Conservation (phyloP, 2,888 invertebrate species). For the Cephus spinipes region DNA sequence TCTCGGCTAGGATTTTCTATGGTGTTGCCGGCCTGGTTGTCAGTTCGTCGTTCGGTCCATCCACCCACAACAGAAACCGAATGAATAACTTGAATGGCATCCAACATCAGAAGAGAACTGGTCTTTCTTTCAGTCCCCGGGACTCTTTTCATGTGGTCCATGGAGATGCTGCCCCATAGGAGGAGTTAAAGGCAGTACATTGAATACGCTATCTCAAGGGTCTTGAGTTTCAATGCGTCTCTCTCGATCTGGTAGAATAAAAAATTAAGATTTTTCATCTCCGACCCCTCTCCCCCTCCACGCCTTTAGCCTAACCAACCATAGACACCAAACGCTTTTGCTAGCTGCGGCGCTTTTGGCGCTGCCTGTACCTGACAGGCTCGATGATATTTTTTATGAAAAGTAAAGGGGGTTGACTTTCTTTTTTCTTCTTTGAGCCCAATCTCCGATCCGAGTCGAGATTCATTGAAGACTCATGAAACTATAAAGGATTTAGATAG, state of each 20-base stretch:
- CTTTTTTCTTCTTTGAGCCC: background rate
- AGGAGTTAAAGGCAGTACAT: conserved; percentile 19
- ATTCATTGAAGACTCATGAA: too few relatives aligned
- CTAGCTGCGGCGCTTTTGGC: too few relatives aligned
- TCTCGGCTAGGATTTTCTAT: conserved; percentile 28
- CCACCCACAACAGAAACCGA: conserved; percentile 28
- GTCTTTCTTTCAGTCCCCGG: conserved; percentile 30
- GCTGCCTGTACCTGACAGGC: background rate
- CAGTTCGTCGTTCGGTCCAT: conserved; percentile 13
- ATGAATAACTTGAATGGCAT: conserved; percentile 45
- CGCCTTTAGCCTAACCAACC: too few relatives aligned
- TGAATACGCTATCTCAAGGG: conserved; percentile 50
- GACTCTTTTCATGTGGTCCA: conserved; percentile 14
- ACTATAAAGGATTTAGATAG: background rate
- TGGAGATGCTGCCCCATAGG: conserved; percentile 21
- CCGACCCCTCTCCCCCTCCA: too few relatives aligned
- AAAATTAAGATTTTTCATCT: conserved; percentile 19
- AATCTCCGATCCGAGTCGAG: background rate
- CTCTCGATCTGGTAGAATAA: conserved; percentile 18
- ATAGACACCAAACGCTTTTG: too few relatives aligned
- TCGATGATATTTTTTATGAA: background rate
- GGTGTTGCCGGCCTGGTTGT: conserved; percentile 23
- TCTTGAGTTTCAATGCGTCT: conserved; percentile 55
- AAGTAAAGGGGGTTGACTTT: background rate
- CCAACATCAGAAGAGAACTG: conserved; percentile 30